Evolutionary conservation across 2,113 vertebrate genomes (phyloP).

Genomic region (Trogon melanurus): DNA sequence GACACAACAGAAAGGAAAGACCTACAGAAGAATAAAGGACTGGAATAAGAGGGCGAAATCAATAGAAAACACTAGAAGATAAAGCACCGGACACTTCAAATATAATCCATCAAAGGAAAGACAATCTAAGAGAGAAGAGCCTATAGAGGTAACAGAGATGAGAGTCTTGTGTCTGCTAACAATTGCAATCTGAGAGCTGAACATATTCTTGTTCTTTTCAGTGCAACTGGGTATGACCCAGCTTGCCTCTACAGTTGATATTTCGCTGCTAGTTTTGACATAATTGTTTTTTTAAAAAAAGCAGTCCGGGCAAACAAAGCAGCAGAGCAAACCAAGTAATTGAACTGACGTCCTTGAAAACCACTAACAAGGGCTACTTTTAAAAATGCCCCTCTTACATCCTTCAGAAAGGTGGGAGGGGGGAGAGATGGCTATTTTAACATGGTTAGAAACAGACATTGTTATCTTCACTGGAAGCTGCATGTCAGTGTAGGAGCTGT

Average conservation of each 20-base stretch:
- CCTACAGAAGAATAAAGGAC: not conserved
- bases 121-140: not conserved
- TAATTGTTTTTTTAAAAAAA: not conserved
- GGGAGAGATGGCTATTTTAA: not conserved
- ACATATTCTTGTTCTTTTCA: slow-evolving; percentile 10
- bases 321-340: slow-evolving; percentile 4
- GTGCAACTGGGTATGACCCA: slow-evolving; percentile 11
- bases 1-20: not conserved
- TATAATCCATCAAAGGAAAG: slow-evolving; percentile 46
- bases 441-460: not conserved
- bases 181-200: not conserved
- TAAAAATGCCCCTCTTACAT: not conserved
- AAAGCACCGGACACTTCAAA: slow-evolving; percentile 50
- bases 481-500: accelerated
- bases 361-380: not conserved
- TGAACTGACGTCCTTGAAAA: slow-evolving; percentile 6
- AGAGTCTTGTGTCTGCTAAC: not conserved
- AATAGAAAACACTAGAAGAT: slow-evolving; percentile 27
- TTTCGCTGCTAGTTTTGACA: slow-evolving; percentile 33
- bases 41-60: slow-evolving; percentile 23
- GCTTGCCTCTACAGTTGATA: slow-evolving; percentile 13
- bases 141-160: not conserved
- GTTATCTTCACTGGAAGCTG: not conserved
- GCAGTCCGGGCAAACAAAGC: not conserved
- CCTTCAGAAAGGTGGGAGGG: not conserved